phyloP scores from a whole-genome alignment of 2,113 vertebrate genomes.

The Hystrix cristata region DNA sequence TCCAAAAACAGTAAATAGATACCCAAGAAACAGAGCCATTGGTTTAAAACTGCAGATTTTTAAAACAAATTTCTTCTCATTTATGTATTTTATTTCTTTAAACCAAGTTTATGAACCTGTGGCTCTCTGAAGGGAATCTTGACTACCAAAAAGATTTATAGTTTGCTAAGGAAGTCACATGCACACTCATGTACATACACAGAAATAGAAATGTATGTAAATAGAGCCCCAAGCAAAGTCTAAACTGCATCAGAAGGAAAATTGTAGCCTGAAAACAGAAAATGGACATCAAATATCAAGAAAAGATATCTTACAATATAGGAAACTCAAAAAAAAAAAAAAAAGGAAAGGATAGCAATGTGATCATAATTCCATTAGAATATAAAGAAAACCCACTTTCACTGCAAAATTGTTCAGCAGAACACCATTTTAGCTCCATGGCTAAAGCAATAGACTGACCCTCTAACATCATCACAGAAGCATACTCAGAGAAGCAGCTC shows the following conservation, averaged over 20 bases:
- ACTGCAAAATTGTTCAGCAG: not conserved
- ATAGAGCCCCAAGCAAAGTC: not conserved
- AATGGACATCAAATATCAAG: not conserved
- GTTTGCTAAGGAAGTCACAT: not conserved
- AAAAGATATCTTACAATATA: not conserved
- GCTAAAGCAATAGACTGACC: not conserved
- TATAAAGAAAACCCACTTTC: not conserved
- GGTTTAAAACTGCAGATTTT: not conserved
- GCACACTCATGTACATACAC: not conserved
- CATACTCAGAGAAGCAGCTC: not conserved
- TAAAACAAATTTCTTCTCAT: not conserved
- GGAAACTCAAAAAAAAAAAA: not conserved
- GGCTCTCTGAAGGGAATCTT: not conserved
- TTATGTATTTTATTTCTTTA: not conserved
- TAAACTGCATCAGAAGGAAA: not conserved
- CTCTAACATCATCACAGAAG: not conserved
- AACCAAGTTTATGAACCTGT: not conserved
- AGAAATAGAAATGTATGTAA: rapidly evolving
- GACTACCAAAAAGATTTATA: not conserved
- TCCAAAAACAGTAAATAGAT: not conserved
- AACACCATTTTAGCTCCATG: not conserved
- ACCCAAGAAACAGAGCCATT: not conserved
- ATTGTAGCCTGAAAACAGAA: not conserved
- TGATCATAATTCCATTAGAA: not conserved
- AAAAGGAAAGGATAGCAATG: not conserved